phyloP scores from a whole-genome alignment of 2,797 vertebrate species.

The Melanotaenia nigrans region DNA sequence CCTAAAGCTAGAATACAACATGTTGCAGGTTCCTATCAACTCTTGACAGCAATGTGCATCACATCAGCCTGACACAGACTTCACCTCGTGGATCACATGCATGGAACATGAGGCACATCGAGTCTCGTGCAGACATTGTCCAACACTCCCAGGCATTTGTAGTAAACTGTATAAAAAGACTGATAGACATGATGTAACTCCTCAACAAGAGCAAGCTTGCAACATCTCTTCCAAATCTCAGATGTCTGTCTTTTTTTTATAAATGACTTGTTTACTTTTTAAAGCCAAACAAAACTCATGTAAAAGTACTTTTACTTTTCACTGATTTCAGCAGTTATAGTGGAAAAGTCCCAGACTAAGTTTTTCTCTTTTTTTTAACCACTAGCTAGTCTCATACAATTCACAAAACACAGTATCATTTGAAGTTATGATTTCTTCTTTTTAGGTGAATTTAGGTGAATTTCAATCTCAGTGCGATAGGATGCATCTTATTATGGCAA shows the following conservation, averaged over 20 bases:
- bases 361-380: not conserved
- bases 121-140: conserved; percentile 26
- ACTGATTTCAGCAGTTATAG: conserved; percentile 13
- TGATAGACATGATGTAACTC: conserved; percentile 11
- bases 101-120: not conserved
- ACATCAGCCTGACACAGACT: conserved; percentile 24
- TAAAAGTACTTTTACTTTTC: conserved; percentile 8
- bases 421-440: not conserved
- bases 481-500: not conserved
- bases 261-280: not conserved
- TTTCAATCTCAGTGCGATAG: not conserved
- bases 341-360: not conserved
- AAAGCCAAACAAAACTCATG: not conserved
- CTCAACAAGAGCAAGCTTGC: not conserved
- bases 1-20: no score
- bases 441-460: not conserved
- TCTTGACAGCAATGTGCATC: no score
- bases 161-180: conserved; percentile 13
- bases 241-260: not conserved
- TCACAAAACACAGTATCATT: not conserved
- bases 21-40: no score
- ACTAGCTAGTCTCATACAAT: no score
- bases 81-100: conserved; percentile 19
- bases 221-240: conserved; percentile 5
- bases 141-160: not conserved